Base-by-base conservation (phyloP, 2,888 invertebrate species). In the Drosophila maculinotata region DNA sequence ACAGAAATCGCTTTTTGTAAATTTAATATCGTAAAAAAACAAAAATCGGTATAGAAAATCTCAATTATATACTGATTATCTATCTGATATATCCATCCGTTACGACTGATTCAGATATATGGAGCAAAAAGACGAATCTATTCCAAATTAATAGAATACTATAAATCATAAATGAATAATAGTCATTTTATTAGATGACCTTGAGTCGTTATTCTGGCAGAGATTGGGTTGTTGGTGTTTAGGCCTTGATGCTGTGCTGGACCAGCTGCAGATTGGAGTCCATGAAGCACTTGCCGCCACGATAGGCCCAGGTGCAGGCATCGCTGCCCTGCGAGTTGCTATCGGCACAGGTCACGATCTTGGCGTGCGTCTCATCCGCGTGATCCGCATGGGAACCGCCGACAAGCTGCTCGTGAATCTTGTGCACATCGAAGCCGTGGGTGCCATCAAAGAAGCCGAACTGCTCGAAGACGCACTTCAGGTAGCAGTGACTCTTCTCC, bases 231-330 rank as follows among this genome's bases (percentile, higher is more conserved):
- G 5, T 4, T 1, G 8, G 5, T 4, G 12, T 30, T 26, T 76
- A 76, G 7, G 42, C 60, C 15, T 89, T 65, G 15, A 91, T 80
- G 48, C 90, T 91, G 14, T 72, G 76, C 66, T 90, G 76, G 1
- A 91, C 90, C 57, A 91, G 72, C 25, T 73, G 69, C 38, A 91
- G 65, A 44, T 90, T 77, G 42, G 89, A 63, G 41, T 63, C 69
- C 35, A 91, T 75, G 75, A 92, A 90, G 68, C 92, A 92, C 69
- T 80, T 89, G 45, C 88, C 89, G 28, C 89, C 89, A 36, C 89
- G 88, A 58, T 90, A 91, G 51, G 90, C 91, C 88, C 89, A 90
- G 44, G 83, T 66, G 66, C 91, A 91, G n/a, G 80, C 74, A 54
- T 89, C 84, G 39, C 79, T 76, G 14, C 86, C 86, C 57, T 90